Evolutionary conservation across 2,888 invertebrate species (phyloP).

Genomic region (Elegia similella): DNA sequence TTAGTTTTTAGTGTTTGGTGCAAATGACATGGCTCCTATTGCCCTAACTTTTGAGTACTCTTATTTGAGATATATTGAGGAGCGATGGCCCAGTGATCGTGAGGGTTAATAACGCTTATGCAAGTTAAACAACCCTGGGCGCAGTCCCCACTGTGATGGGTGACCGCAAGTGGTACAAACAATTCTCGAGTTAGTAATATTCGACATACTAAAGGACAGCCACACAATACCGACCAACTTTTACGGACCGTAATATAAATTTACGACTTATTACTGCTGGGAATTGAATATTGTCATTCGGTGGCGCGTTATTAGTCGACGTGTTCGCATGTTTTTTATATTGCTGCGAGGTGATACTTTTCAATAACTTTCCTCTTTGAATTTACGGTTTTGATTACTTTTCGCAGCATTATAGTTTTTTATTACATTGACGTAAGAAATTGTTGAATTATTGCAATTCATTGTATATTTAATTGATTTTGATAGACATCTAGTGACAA

Average conservation of each 20-base stretch:
- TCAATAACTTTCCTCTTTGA: conserved; percentile 10
- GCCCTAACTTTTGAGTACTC: not conserved
- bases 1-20: conserved; percentile 10
- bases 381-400: conserved; percentile 11
- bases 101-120: too few relatives aligned
- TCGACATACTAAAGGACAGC: conserved; percentile 1
- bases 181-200: conserved; percentile 14
- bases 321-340: conserved; percentile 14
- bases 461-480: too few relatives aligned
- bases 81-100: too few relatives aligned
- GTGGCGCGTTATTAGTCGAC: conserved; percentile 33
- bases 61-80: too few relatives aligned
- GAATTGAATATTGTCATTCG: conserved; percentile 54
- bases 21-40: not conserved
- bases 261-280: conserved; percentile 55
- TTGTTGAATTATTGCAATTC: too few relatives aligned
- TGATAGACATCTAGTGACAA: too few relatives aligned
- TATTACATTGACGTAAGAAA: too few relatives aligned
- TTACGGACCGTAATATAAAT: conserved; percentile 48
- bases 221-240: conserved; percentile 17
- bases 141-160: too few relatives aligned
- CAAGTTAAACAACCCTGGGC: too few relatives aligned
- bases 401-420: too few relatives aligned
- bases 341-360: conserved; percentile 4
- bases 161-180: too few relatives aligned